These are phyloP conservation scores for Ovis canadensis DNA, from an alignment of 2,113 vertebrate species.

Conservation along the genomic window DNA sequence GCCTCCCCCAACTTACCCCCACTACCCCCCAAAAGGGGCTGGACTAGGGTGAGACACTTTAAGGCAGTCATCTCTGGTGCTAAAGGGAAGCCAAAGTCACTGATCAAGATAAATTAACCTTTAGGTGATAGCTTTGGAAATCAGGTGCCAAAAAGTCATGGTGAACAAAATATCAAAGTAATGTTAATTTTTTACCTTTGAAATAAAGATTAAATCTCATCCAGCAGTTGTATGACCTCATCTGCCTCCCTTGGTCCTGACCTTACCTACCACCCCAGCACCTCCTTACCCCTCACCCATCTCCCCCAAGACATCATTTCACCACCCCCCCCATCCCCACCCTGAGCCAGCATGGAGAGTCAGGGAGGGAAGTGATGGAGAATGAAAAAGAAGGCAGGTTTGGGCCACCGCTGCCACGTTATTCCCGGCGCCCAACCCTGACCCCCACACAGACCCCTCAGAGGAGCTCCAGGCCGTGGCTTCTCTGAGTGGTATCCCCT, in stretches of 20 bases:
- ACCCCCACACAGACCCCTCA: background rate
- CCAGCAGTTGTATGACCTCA: background rate
- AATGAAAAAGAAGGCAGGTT: background rate
- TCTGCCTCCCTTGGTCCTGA: background rate
- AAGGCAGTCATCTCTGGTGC: background rate
- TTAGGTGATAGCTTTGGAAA: background rate
- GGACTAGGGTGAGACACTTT: background rate
- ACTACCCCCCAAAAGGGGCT: background rate
- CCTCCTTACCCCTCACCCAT: background rate
- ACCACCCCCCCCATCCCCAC: background rate
- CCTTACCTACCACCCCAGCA: background rate
- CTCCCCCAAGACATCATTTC: background rate
- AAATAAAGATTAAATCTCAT: background rate
- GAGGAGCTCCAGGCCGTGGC: background rate
- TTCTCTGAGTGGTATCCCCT: background rate
- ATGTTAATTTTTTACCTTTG: background rate
- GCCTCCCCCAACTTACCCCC: no score
- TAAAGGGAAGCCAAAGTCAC: background rate
- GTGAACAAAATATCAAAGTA: background rate
- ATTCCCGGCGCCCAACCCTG: background rate
- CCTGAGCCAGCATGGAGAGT: background rate
- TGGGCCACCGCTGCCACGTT: accelerated
- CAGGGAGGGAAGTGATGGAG: background rate
- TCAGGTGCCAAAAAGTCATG: background rate
- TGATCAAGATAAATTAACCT: background rate